These are phyloP conservation scores for Crotalus horridus DNA, from an alignment of 2,113 vertebrate genomes.

Conservation along the genomic window DNA sequence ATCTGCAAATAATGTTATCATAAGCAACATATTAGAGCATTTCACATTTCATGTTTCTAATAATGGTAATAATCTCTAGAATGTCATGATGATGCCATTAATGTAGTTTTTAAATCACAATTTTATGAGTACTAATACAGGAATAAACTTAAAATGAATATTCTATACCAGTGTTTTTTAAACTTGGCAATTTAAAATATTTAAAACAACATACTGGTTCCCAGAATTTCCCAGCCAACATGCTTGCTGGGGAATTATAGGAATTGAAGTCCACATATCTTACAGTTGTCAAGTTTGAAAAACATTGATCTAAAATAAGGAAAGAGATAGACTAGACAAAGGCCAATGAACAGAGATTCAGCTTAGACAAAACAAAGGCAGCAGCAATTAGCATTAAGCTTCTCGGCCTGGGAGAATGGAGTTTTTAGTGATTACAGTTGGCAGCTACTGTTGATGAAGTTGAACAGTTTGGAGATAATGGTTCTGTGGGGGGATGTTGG, in stretches of 20 bases:
- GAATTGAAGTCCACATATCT: background rate
- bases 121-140: background rate
- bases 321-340: background rate
- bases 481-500: background rate
- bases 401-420: background rate
- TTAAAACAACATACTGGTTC: background rate
- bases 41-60: constrained; percentile 7
- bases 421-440: background rate
- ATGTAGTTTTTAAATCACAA: background rate
- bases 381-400: background rate
- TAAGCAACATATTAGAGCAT: background rate
- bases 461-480: background rate
- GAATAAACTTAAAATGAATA: background rate
- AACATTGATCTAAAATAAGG: background rate
- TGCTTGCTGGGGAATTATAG: background rate
- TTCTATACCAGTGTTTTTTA: background rate
- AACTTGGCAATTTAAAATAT: background rate
- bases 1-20: constrained; percentile 13
- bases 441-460: background rate
- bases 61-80: background rate
- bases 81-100: background rate
- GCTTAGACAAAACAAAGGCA: background rate
- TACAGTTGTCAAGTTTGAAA: background rate
- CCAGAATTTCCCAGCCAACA: background rate
- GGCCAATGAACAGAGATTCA: background rate